phyloP scores from a whole-genome alignment of 2,113 vertebrate species.

The Chamaea fasciata region DNA sequence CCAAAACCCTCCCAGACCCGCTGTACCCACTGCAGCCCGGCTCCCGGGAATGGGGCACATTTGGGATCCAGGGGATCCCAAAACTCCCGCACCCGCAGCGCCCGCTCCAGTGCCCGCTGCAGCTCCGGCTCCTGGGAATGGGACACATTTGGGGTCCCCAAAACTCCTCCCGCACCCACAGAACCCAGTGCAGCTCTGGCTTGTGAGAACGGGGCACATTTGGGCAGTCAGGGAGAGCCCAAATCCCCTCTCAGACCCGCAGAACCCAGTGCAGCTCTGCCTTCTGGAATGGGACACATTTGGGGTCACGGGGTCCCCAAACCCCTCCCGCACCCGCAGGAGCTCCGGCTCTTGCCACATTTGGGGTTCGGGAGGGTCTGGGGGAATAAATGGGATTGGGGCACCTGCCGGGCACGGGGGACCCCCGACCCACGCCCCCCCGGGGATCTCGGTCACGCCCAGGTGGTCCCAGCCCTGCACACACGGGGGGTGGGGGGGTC shows the following conservation, averaged over 20 bases:
- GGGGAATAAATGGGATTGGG: not conserved
- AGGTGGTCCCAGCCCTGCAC: not conserved
- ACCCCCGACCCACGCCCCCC: not conserved
- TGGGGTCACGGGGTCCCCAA: not conserved
- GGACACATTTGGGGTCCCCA: not conserved
- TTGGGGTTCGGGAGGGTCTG: not conserved
- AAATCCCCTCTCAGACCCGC: not conserved
- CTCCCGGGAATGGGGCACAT: no score
- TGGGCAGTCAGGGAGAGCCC: no score
- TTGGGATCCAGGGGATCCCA: not conserved
- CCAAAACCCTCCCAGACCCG: not conserved
- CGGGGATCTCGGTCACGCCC: not conserved
- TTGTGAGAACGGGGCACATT: not conserved
- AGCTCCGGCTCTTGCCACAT: not conserved
- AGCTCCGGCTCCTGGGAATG: not conserved
- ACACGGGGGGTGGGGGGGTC: not conserved
- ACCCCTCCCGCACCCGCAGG: not conserved
- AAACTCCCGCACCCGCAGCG: not conserved
- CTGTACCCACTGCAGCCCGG: accelerated
- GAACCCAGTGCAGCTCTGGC: not conserved
- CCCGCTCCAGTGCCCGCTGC: not conserved
- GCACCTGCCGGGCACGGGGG: not conserved
- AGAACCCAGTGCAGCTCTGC: not conserved
- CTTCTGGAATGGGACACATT: not conserved
- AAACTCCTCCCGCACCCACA: not conserved